Conservation (phyloP, 1,140 invertebrate genomes). For the Drosophila nikananu region DNA sequence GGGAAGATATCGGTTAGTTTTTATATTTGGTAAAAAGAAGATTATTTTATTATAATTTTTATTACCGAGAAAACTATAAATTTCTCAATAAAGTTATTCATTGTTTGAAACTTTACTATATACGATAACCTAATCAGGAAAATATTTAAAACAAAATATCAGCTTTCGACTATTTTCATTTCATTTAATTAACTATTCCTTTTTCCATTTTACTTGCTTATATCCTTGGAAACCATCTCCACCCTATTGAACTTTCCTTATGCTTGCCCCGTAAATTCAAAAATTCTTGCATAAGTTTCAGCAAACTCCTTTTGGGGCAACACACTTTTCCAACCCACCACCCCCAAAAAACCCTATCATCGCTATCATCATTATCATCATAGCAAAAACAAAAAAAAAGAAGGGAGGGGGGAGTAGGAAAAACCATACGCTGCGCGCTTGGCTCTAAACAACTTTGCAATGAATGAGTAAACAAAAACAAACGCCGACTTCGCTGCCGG, state of each 20-base stretch:
- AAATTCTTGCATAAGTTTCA: slow-evolving; percentile 74
- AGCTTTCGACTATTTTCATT: background rate
- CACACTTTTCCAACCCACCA: slow-evolving; percentile 2
- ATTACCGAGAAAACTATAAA: no score
- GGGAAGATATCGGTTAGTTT: no score
- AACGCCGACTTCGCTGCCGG: slow-evolving; percentile 60
- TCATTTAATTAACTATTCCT: slow-evolving; percentile 1
- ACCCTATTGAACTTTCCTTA: slow-evolving; percentile 13
- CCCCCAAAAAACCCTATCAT: slow-evolving; percentile 12
- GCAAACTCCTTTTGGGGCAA: slow-evolving; percentile 8
- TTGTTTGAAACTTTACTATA: background rate
- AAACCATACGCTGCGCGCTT: slow-evolving; percentile 68
- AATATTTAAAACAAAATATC: background rate
- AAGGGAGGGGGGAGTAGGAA: slow-evolving; percentile 27
- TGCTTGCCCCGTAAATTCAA: slow-evolving; percentile 18
- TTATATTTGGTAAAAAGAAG: no score
- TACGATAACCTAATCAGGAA: background rate
- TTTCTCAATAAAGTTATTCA: no score
- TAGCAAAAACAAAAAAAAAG: slow-evolving; percentile 2
- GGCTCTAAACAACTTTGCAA: slow-evolving; percentile 79
- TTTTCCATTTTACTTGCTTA: background rate
- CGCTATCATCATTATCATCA: slow-evolving; percentile 38
- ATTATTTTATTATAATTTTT: no score
- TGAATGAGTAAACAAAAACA: slow-evolving; percentile 82
- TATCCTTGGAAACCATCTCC: slow-evolving; percentile 6